Base-by-base conservation (phyloP, 2,113 vertebrate species). In the Puma concolor region DNA sequence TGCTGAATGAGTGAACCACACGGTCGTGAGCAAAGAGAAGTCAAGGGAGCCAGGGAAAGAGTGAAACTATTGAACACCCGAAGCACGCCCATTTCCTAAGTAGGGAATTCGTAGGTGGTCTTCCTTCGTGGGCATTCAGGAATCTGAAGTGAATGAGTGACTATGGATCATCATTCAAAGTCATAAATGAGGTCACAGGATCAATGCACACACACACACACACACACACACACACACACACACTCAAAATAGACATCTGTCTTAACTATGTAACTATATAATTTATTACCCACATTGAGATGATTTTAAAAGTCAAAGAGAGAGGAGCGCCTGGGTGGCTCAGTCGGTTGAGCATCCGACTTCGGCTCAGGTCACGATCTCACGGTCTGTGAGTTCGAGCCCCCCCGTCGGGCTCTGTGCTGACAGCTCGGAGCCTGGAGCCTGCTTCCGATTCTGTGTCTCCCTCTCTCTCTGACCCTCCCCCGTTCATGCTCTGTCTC, bases 281-380 rank as follows among this genome's bases (percentile, higher is more conserved):
- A 95, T 80, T 88, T 89, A 92, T 96, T 76, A 90, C n/a, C 83
- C 33, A 94, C 27, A 57, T n/a, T 60, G 63, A 44, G 57, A 93
- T 69, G 91, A 91, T 96, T 95, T 66, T 93, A 38, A 97, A 57
- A 88, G 27, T 64, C 27, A 90, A 88, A 71, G 36, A 95, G 44
- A 44, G 44, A 44, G 44, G 44, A 9, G 44, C 44, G 0, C 1
- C 44, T 44, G 44, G 44, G 44, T 44, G 1, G 44, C 44, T 44
- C 44, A 44, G 44, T 44, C 44, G 7, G 44, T 44, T 44, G 44
- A 44, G 8, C 44, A 7, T 44, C 44, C 8, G 44, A 44, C 44
- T 44, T 44, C 8, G 0, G 44, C 44, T 44, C 44, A 44, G 44
- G 44, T 44, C 44, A 44, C 44, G 1, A 44, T 44, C 44, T 44